Percentiles rank a stretch among this genome's conserved stretches.
Conservation (phyloP, 2,888 invertebrate genomes). For the Caenorhabditis sinica region DNA sequence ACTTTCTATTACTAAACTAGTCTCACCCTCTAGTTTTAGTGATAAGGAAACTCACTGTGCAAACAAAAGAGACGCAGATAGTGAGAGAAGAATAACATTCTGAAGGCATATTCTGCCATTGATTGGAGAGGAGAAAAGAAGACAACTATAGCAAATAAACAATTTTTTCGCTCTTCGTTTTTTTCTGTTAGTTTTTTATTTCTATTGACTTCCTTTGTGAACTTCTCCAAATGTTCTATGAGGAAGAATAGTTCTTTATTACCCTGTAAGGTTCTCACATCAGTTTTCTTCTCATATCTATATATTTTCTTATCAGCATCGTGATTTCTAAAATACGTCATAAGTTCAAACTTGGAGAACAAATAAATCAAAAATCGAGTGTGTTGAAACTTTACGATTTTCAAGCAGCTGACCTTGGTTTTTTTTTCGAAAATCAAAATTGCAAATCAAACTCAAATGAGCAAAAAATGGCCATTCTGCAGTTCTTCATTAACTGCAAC, state of each 20-base stretch:
- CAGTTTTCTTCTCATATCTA: background rate
- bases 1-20: background rate
- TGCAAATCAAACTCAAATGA: background rate
- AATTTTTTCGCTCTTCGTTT: conserved; percentile 4
- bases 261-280: background rate
- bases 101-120: conserved; percentile 13
- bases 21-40: background rate
- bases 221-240: background rate
- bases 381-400: background rate
- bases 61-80: conserved; percentile 43
- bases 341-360: conserved; percentile 8
- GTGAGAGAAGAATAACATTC: conserved; percentile 17
- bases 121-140: conserved; percentile 24
- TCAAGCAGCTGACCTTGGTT: background rate
- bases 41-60: conserved; percentile 29
- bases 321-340: background rate
- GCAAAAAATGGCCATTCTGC: too few species aligned
- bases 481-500: too few species aligned
- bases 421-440: too few species aligned
- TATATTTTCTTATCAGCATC: too few species aligned
- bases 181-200: too few species aligned
- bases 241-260: background rate
- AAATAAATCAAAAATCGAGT: background rate
- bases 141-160: conserved; percentile 43
- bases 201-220: background rate